A percentile compares a stretch with the other conserved stretches of the same genome.
phyloP scores from a whole-genome alignment of 1,140 invertebrate genomes.

The Potamilus streckersoni region DNA sequence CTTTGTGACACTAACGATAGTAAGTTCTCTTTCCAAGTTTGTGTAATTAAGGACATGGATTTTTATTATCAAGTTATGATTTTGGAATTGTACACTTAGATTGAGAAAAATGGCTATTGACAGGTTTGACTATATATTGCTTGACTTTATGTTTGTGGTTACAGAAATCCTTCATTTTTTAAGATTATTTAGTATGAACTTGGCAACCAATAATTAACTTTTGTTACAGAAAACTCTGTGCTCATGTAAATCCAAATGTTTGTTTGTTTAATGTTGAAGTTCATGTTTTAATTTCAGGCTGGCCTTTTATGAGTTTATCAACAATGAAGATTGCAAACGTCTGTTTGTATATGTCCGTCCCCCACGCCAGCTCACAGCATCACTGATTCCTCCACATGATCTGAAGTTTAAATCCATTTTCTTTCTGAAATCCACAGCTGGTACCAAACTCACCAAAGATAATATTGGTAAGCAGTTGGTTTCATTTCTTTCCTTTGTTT shows the following conservation, averaged over 20 bases:
- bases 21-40: too few relatives aligned
- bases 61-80: too few relatives aligned
- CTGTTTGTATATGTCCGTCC: constrained; percentile 61
- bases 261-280: constrained; percentile 1
- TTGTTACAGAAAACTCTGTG: background rate
- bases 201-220: too few relatives aligned
- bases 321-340: constrained; percentile 66
- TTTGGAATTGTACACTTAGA: too few relatives aligned
- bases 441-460: constrained; percentile 65
- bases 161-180: too few relatives aligned
- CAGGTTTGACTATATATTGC: too few relatives aligned
- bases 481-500: too few relatives aligned
- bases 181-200: too few relatives aligned
- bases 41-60: background rate
- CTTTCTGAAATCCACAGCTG: constrained; percentile 65
- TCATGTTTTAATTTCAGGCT: constrained; percentile 47
- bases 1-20: too few relatives aligned
- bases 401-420: constrained; percentile 64
- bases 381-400: constrained; percentile 60
- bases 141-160: too few relatives aligned
- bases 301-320: constrained; percentile 67
- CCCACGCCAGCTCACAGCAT: constrained; percentile 57
- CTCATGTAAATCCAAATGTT: constrained; percentile 2
- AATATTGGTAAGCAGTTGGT: constrained; percentile 58
- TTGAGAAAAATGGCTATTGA: too few relatives aligned